phyloP scores from a whole-genome alignment of 2,888 invertebrate species.

The Pseudococcus viburni region DNA sequence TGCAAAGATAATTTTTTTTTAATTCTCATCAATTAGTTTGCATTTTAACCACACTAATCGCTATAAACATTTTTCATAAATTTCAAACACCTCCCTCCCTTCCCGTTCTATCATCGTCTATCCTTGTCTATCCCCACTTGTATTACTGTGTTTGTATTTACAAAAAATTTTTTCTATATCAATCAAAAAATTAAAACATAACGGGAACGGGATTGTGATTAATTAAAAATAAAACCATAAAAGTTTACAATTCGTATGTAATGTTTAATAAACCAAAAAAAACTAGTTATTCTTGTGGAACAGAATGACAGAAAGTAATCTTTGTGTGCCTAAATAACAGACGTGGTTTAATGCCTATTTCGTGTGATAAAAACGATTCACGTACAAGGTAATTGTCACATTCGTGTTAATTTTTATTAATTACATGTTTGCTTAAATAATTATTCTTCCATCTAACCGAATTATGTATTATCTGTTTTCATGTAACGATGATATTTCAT shows the following conservation, averaged over 20 bases:
- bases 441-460: not conserved
- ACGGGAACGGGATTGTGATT: not conserved
- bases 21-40: too few species aligned
- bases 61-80: too few species aligned
- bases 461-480: not conserved
- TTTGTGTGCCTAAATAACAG: not conserved
- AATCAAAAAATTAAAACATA: too few species aligned
- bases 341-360: not conserved
- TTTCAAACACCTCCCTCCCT: too few species aligned
- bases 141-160: too few species aligned
- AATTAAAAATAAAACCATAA: not conserved
- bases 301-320: not conserved
- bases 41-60: too few species aligned
- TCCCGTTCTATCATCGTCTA: too few species aligned
- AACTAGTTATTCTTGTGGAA: not conserved
- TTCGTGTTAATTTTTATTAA: not conserved
- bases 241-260: not conserved
- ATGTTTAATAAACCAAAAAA: not conserved
- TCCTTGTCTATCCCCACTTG: too few species aligned
- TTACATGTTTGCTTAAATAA: not conserved
- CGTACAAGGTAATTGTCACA: constrained; percentile 2
- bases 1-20: too few species aligned
- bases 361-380: not conserved
- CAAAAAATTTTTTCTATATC: too few species aligned
- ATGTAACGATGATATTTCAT: constrained; percentile 27